Evolutionary conservation across 1,140 invertebrate genomes (phyloP), one percentile per base, ranked within the genome.

Genomic region (Calephelis virginiensis): DNA sequence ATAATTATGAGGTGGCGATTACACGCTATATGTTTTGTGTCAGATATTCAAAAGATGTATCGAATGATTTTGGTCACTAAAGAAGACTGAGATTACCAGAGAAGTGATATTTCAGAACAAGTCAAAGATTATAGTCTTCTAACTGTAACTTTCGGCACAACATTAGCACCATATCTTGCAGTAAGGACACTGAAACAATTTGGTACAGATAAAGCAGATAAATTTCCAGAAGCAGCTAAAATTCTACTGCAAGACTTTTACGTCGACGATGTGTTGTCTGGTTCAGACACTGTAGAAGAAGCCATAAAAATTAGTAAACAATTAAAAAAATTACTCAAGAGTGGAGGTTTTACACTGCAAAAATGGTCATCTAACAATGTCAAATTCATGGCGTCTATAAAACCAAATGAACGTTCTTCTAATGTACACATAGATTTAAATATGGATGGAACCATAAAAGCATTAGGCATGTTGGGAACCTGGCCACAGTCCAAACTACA

Each of bases 181-280:
- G 50, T 75, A 0, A 72, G 53, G 63, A 68, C 71, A n/a, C 47
- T 75, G 7, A 62, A 67, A 11, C 79, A 82, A 76, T 65, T 80
- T 5, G 79, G 73, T 1, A 66, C 38, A 49, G 84, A 85, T 63
- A 69, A 76, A 66, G 69, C 47, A 37, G 6, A 28, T 0, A 62
- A 64, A 0, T 83, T 69, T 78, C 79, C 85, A 38, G 10, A 48
- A n/a, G 80, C 73, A 37, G 61, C 71, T 12, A 67, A 75, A 66
- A 70, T 72, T 40, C 75, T 86, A 8, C 8, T 61, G 48, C 65
- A 67, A 14, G 80, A 88, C 73, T 90, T 89, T 71, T 93, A 92
- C 70, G 82, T 92, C 0, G 91, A 93, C 63, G 89, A 93, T 68
- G 37, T 89, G 5, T 61, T 92, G 10, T 75, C 80, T 9, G 89